Conservation (phyloP, 2,888 invertebrate species). For the Melanostoma scalare region DNA sequence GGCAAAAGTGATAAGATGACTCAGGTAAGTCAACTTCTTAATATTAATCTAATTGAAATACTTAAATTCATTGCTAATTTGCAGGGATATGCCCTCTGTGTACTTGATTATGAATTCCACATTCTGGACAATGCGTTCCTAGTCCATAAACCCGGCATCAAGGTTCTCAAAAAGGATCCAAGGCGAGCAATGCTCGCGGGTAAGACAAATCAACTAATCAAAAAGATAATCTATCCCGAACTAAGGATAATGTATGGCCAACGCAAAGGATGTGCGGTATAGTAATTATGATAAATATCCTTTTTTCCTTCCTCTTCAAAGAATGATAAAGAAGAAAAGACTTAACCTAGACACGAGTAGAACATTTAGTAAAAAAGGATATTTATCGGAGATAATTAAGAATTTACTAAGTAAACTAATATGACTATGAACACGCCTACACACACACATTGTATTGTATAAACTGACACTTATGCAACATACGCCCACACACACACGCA, state of each 20-base stretch:
- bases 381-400: conserved; percentile 71
- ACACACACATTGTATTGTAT: conserved; percentile 16
- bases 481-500: conserved; percentile 13
- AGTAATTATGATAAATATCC: conserved; percentile 81
- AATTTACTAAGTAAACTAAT: conserved; percentile 71
- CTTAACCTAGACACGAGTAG: conserved; percentile 64
- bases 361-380: conserved; percentile 71
- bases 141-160: conserved; percentile 95
- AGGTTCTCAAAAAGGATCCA: conserved; percentile 90
- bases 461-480: not conserved
- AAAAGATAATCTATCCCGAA: conserved; percentile 91
- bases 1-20: conserved; percentile 98
- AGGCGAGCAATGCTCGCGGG: conserved; percentile 89
- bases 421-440: conserved; percentile 37
- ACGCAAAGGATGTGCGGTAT: conserved; percentile 91
- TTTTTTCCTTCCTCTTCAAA: conserved; percentile 69
- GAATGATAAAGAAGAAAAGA: conserved; percentile 74
- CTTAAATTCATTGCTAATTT: conserved; percentile 13
- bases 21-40: conserved; percentile 85
- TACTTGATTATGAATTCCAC: conserved; percentile 95
- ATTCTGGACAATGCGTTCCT: conserved; percentile 96
- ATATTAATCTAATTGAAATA: not conserved
- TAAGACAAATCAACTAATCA: conserved; percentile 90
- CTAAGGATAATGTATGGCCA: conserved; percentile 92
- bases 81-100: conserved; percentile 94